Conservation (phyloP, 92 coral and sea anemone species). For the Bergia sp. region DNA sequence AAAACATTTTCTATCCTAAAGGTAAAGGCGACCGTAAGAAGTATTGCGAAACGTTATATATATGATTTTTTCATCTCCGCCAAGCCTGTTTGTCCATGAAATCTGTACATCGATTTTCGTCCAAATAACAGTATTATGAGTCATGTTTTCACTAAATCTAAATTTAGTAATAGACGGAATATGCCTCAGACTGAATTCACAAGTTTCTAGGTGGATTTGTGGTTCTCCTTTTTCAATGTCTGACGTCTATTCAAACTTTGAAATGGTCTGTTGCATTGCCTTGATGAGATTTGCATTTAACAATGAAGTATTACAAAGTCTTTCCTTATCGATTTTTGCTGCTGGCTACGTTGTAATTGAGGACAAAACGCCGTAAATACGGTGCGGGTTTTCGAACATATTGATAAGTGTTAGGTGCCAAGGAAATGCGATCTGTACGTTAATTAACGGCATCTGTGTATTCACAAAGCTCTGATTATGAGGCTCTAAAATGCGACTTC, state of each 20-base stretch:
- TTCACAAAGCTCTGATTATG: background rate
- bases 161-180: background rate
- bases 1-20: too few species aligned
- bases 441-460: background rate
- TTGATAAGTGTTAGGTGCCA: background rate
- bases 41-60: background rate
- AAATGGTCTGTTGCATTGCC: background rate
- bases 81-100: background rate
- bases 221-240: background rate
- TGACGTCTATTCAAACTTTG: background rate
- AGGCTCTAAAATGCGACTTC: background rate
- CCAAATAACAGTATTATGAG: background rate
- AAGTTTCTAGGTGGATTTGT: background rate
- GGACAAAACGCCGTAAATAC: background rate
- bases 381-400: background rate
- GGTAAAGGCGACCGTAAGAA: too few species aligned
- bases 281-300: constrained; percentile 6
- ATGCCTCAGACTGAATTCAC: too few species aligned
- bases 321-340: background rate
- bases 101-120: too few species aligned
- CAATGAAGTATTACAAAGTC: background rate
- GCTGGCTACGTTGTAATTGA: background rate
- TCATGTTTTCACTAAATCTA: background rate
- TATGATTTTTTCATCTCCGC: background rate
- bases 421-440: constrained; percentile 9